Base-by-base conservation (phyloP, 2,888 invertebrate species). In the Cosmia pyralina region DNA sequence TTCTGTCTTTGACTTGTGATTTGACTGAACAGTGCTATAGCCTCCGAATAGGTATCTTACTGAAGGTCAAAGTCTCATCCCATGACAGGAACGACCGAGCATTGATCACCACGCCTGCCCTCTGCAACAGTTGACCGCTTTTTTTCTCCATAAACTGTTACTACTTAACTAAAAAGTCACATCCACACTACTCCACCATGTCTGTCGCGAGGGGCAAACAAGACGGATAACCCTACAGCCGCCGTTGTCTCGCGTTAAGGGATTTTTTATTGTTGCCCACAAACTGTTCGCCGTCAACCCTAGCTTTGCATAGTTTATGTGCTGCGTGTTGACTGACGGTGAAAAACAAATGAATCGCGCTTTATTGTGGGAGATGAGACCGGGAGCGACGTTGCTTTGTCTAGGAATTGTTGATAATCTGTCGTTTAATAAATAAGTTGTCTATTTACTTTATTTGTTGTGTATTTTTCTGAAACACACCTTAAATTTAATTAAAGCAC, bases 231-330 rank as follows among this genome's bases (percentile, higher is more conserved):
- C 95, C 94, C 93, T 89, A 88, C 92, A 88, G 89, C 87, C 87
- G 83, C 92, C 91, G 94, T 94, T 94, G 94, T 94, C 93, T 94
- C 90, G 92, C 91, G 94, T 93, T 95, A 95, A 96, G 95, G 96
- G 95, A 94, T 95, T 95, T 95, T 96, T 96, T 96, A 96, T 96
- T 96, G 96, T 96, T 94, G 92, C 91, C 91, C 92, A 87, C 95
- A 94, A 96, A 96, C 93, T 95, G 94, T 94, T 91, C 91, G 89
- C 90, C 88, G 89, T 87, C 92, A 89, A 91, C 94, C 94, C 94
- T 91, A 89, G 75, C 88, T 87, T 87, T 95, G 94, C 95, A 96
- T 96, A 93, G 90, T 94, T 95, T 90, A 96, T 95, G 92, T 80
- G 81, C 87, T 88, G 89, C 52, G n/a, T 69, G 83, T 68, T 72